Evolutionary conservation across 2,797 vertebrate species (phyloP).

Genomic region (Sphenodon punctatus): DNA sequence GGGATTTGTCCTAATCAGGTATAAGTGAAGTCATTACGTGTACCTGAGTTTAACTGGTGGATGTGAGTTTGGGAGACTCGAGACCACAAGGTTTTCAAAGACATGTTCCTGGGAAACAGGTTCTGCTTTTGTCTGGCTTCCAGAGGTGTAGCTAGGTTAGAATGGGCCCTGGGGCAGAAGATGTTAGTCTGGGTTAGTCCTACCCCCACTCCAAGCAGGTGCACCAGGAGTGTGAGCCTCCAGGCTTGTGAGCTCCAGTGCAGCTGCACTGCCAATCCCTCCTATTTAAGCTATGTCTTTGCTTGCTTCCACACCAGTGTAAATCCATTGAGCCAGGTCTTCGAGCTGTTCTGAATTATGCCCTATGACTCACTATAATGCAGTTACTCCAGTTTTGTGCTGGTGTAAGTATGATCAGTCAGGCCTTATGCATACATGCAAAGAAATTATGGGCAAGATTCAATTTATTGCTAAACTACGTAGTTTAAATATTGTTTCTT

Average conservation of each 20-base stretch:
- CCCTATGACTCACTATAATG: background rate
- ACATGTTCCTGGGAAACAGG: background rate
- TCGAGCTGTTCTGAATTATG: background rate
- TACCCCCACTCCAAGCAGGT: too few species aligned
- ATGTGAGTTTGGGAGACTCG: background rate
- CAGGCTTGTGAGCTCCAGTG: too few species aligned
- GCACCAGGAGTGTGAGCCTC: too few species aligned
- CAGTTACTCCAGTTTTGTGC: background rate
- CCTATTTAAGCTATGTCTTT: too few species aligned
- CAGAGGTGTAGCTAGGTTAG: too few species aligned
- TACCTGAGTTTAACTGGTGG: background rate
- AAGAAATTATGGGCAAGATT: background rate
- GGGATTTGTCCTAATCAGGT: background rate
- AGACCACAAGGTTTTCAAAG: background rate
- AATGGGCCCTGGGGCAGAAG: too few species aligned
- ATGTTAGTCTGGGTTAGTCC: too few species aligned
- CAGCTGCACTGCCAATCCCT: too few species aligned
- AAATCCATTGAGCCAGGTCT: background rate
- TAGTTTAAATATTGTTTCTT: background rate
- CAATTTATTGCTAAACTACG: background rate
- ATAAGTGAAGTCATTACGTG: background rate
- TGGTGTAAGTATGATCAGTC: background rate
- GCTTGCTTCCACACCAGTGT: background rate
- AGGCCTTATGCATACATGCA: background rate
- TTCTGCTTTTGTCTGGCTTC: background rate